A percentile compares a stretch with the other conserved stretches of the same genome.
Conservation (phyloP, 2,113 vertebrate genomes). For the Turdus rufiventris region DNA sequence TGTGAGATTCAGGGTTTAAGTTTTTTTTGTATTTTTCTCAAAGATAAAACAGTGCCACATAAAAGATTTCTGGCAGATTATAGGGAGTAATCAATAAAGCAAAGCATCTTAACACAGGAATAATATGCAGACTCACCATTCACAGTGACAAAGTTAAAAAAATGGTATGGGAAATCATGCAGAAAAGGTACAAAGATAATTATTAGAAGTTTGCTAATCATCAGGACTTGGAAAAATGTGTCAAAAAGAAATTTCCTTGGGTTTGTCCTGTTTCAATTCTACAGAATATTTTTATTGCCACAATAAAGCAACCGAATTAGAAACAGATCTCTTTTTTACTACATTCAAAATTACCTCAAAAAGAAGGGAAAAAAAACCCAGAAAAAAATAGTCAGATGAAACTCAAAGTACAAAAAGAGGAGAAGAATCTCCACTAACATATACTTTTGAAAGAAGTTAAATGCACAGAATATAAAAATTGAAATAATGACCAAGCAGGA, state of each 20-base stretch:
- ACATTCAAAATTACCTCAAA: neutral
- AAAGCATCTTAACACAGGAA: neutral
- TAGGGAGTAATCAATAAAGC: neutral
- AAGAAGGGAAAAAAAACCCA: neutral
- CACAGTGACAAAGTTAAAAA: neutral
- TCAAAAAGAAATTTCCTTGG: neutral
- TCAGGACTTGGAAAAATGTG: neutral
- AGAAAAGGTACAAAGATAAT: neutral
- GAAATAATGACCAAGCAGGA: neutral
- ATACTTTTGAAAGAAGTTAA: neutral
- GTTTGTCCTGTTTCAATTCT: neutral
- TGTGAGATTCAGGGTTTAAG: neutral
- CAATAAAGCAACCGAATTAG: neutral
- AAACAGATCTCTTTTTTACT: neutral
- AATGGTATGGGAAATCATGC: neutral
- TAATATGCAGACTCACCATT: neutral
- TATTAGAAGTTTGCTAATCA: neutral
- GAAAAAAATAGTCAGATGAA: neutral
- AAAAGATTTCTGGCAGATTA: neutral
- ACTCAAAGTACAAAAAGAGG: neutral
- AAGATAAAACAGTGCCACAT: neutral
- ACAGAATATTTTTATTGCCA: neutral
- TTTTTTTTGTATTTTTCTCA: neutral
- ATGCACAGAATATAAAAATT: neutral
- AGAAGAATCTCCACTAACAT: neutral